Evolutionary conservation across 2,888 invertebrate species (phyloP).

Genomic region (Halocaridina rubra): DNA sequence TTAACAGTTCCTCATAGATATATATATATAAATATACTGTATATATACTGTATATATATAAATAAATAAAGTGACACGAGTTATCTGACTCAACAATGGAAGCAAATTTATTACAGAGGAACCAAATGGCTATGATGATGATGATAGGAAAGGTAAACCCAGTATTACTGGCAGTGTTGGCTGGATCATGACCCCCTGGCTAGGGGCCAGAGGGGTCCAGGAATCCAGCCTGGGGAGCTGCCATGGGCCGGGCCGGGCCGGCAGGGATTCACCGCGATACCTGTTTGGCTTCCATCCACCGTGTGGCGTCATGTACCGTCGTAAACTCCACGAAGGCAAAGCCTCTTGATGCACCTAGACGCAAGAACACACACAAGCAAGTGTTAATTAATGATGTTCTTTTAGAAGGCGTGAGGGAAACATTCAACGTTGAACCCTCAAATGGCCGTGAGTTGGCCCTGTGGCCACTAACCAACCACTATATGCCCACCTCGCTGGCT

Average conservation of each 20-base stretch:
- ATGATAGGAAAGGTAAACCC: conserved; percentile 55
- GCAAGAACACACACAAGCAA: conserved; percentile 64
- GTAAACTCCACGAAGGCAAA: conserved; percentile 95
- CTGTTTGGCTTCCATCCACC: conserved; percentile 93
- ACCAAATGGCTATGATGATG: conserved; percentile 54
- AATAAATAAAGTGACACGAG: conserved; percentile 53
- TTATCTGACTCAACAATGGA: conserved; percentile 56
- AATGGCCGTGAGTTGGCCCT: conserved; percentile 59
- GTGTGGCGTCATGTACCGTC: conserved; percentile 85
- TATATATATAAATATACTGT: too few relatives aligned
- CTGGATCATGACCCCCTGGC: conserved; percentile 47
- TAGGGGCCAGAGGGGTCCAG: conserved; percentile 44
- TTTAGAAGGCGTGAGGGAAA: conserved; percentile 52
- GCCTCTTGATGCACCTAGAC: conserved; percentile 85
- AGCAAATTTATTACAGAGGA: conserved; percentile 53
- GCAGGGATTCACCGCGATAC: conserved; percentile 70
- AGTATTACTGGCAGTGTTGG: conserved; percentile 60
- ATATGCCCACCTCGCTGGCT: conserved; percentile 49
- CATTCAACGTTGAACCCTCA: conserved; percentile 57
- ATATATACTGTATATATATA: too few relatives aligned
- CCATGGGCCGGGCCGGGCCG: conserved; percentile 51
- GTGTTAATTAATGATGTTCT: conserved; percentile 59
- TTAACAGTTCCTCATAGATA: conserved; percentile 55
- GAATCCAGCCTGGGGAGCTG: conserved; percentile 45
- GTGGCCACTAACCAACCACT: conserved; percentile 57